A percentile compares a stretch with the other conserved stretches of the same genome.
These are phyloP conservation scores for Drosophila obscura DNA, from an alignment of 1,140 invertebrate species.

Conservation along the genomic window DNA sequence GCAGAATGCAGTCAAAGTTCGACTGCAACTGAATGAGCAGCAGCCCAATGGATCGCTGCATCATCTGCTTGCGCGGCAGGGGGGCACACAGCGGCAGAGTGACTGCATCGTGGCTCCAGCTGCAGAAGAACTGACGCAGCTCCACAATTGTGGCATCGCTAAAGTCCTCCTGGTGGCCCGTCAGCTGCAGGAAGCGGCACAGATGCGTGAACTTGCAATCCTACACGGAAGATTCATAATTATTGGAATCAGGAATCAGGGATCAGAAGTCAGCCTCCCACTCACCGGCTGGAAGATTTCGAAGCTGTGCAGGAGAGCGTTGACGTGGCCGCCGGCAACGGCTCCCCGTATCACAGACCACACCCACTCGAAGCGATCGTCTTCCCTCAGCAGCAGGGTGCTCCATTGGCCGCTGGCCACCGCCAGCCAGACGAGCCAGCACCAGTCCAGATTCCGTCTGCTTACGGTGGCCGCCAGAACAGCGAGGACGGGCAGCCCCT, in stretches of 20 bases:
- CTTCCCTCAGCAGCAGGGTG: conserved; percentile 48
- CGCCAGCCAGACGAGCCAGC: conserved; percentile 86
- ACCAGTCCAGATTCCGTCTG: conserved; percentile 71
- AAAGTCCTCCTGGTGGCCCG: conserved; percentile 62
- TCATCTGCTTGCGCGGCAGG: conserved; percentile 48
- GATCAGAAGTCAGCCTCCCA: not conserved
- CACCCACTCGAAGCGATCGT: conserved; percentile 43
- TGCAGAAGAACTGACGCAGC: conserved; percentile 68
- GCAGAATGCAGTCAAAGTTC: conserved; percentile 68
- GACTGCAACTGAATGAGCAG: conserved; percentile 64
- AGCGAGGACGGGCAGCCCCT: conserved; percentile 84
- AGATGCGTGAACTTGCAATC: conserved; percentile 64
- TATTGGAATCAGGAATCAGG: not conserved
- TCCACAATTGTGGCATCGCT: conserved; percentile 65
- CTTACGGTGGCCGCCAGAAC: conserved; percentile 85
- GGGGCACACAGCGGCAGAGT: conserved; percentile 58
- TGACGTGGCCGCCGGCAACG: conserved; percentile 83
- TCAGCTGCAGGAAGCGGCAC: conserved; percentile 67
- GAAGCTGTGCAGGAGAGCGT: conserved; percentile 85
- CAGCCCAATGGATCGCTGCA: conserved; percentile 67
- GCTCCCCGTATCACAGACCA: conserved; percentile 79
- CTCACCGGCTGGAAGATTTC: conserved; percentile 85
- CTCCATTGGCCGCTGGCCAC: conserved; percentile 82
- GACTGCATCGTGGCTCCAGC: conserved; percentile 71
- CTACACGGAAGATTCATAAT: conserved; percentile 15